Base-by-base conservation (phyloP, 2,888 invertebrate species). In the Pemphredon lugubris region DNA sequence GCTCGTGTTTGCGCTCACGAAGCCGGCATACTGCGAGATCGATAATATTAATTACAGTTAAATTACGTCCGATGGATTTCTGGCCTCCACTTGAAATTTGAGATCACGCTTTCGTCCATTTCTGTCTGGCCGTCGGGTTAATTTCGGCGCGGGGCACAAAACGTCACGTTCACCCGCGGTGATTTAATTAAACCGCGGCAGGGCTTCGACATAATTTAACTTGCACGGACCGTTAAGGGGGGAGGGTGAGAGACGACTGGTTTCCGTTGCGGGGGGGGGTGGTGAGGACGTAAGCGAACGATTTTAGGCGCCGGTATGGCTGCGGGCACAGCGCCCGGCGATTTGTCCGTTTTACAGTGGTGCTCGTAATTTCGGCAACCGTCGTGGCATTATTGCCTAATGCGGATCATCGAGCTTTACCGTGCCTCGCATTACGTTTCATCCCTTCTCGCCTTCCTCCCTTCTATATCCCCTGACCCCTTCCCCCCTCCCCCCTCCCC, bases 321-420 rank as follows among this genome's bases (percentile, higher is more conserved):
- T 64, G 55, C 67, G 58, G 72, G 48, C 48, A 40, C 6, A 16
- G 5, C 40, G 16, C 16, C 32, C 3, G 30, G 9, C 54, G 45
- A 55, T 64, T 55, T 44, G 64, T 71, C 57, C 16, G 63, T 80
- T 77, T 74, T 64, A 42, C 37, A 45, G 50, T 30, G 16, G 45
- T 16, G 16, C 4, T 53, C 39, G 65, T 60, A 66, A 65, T 61
- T n/a, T 64, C 47, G 63, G 63, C 47, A 60, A 54, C 34, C 48
- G 53, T 63, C 68, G 55, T 14, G 61, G 65, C 55, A 73, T 80
- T 67, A 75, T 68, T 75, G 75, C 66, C 68, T 75, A 77, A 80
- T 67, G 70, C 81, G 75, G 68, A 75, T 77, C 73, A 77, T 75
- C 65, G 73, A 71, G 68, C 77, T 73, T 80, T 70, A 68, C 75